Evolutionary conservation across 2,888 invertebrate species (phyloP).

Genomic region (Tipula confusa): DNA sequence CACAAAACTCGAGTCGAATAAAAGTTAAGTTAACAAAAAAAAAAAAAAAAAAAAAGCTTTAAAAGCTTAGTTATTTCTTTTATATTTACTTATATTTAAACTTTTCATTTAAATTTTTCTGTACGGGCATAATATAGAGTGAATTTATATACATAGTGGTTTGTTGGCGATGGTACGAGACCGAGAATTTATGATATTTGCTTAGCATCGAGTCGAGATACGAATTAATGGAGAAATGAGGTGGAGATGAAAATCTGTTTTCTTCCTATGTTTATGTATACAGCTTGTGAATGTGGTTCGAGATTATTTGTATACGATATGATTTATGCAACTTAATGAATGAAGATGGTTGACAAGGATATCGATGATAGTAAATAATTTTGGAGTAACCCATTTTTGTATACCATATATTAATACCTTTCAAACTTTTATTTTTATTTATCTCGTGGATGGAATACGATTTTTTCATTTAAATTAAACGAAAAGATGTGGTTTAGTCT

Average conservation of each 20-base stretch:
- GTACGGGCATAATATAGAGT: not conserved
- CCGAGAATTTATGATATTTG: not conserved
- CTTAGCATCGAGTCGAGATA: not conserved
- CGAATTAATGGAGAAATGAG: not conserved
- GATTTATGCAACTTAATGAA: no score
- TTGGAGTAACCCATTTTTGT: not conserved
- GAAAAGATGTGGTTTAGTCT: not conserved
- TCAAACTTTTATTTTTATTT: not conserved
- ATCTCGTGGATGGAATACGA: not conserved
- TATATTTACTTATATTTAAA: not conserved
- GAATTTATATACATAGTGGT: not conserved
- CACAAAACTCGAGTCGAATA: not conserved
- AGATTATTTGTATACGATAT: not conserved
- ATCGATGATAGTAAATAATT: not conserved
- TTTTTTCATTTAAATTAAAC: not conserved
- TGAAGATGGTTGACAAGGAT: not conserved
- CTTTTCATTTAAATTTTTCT: not conserved
- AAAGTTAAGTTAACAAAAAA: not conserved
- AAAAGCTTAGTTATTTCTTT: conserved; percentile 12
- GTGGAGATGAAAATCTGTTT: not conserved
- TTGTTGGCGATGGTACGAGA: not conserved
- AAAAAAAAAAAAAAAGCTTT: not conserved
- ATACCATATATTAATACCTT: not conserved
- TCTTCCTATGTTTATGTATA: no score
- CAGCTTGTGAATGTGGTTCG: not conserved